Base-by-base conservation (phyloP, 2,113 vertebrate species). In the Nerophis lumbriciformis region DNA sequence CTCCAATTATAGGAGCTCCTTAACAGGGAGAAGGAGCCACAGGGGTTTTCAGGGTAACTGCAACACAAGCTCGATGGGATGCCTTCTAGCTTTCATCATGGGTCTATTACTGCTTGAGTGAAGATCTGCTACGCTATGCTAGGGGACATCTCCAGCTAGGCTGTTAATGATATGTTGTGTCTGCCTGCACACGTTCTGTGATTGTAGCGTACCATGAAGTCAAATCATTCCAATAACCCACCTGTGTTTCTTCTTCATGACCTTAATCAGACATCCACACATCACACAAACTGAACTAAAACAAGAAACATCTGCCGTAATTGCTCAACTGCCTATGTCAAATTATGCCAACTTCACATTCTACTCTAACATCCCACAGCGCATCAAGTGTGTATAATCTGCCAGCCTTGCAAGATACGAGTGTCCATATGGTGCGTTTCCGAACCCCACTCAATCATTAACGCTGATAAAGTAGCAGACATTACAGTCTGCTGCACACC, bases 1-100 rank as follows among this genome's bases (percentile, higher is more conserved):
- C 64, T 28, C 87, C 88, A 90, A 92, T 92, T 92, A 92, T 77
- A 71, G 70, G 66, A 76, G 67, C 9, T 80, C 88, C 89, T 86
- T 88, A 89, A 80, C 75, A 59, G 77, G 67, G 80, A 79, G 75
- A 68, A 59, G 71, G 65, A 77, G 64, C 85, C 77, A 65, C 66
- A 36, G 85, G 75, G 82, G 86, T 89, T 85, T 87, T 85, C 86
- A 75, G 67, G 78, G 84, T 77, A 88, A 89, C 84, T 60, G 78
- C 75, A 75, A 75, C 69, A 73, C 65, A 65, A 45, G 65, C 76
- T 82, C 80, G 4, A 81, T 77, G 79, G 79, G 84, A 85, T 53
- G 64, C 66, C 79, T 76, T 77, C 79, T 70, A 76, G 75, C 78
- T 89, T 88, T 88, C 71, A 87, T 87, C 77, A 83, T 81, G 76